Evolutionary conservation across 1,140 invertebrate genomes (phyloP).

Genomic region (Eumeta japonica): DNA sequence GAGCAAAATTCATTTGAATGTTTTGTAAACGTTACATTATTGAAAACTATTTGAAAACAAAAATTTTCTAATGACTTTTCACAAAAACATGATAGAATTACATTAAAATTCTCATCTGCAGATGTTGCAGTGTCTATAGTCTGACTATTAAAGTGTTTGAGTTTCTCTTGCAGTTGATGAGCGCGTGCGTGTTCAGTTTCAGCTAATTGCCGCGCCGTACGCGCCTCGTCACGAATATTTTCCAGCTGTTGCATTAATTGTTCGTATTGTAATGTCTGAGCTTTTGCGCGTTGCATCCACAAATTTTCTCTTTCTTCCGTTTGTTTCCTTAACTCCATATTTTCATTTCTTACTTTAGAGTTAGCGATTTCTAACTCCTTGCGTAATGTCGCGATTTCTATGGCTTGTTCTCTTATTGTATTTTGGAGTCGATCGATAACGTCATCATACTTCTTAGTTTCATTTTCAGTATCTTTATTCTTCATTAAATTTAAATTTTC

Average conservation of each 20-base stretch:
- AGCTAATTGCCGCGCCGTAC: constrained; percentile 28
- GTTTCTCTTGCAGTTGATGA: constrained; percentile 24
- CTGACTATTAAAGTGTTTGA: too few species aligned
- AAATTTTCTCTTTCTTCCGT: constrained; percentile 29
- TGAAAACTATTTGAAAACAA: too few species aligned
- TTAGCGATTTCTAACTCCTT: constrained; percentile 23
- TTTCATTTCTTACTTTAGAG: constrained; percentile 31
- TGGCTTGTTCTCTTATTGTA: constrained; percentile 38
- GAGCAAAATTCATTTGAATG: too few species aligned
- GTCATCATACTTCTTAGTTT: constrained; percentile 27
- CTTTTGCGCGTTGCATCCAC: constrained; percentile 34
- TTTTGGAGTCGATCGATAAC: constrained; percentile 36
- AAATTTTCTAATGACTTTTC: too few species aligned
- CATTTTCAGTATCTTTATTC: constrained; percentile 22
- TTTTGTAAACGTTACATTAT: too few species aligned
- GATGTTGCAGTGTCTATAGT: background rate
- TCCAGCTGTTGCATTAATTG: constrained; percentile 36
- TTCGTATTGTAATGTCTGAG: constrained; percentile 37
- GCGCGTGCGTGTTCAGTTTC: constrained; percentile 31
- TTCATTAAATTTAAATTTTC: constrained; percentile 35
- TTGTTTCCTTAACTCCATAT: constrained; percentile 27
- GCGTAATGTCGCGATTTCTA: constrained; percentile 23
- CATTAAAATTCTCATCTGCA: background rate
- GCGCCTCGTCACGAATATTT: constrained; percentile 31
- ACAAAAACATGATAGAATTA: too few species aligned